These are phyloP conservation scores for Camponotus fellah DNA, from an alignment of 2,888 invertebrate genomes.

Conservation along the genomic window DNA sequence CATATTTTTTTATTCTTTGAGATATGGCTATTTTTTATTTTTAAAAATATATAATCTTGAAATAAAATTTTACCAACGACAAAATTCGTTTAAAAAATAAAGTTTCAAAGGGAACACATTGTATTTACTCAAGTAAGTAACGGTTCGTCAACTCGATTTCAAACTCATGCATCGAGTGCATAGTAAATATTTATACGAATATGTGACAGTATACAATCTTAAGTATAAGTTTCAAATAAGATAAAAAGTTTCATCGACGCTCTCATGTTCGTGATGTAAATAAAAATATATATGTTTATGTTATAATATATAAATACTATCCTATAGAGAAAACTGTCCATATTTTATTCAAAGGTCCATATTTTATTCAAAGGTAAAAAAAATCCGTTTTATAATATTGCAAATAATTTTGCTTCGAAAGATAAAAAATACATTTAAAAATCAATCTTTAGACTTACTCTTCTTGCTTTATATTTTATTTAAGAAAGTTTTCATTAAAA, in stretches of 20 bases:
- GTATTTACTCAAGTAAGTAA: background rate
- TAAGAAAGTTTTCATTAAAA: background rate
- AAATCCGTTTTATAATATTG: background rate
- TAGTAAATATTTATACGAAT: conserved; percentile 11
- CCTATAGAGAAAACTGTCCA: background rate
- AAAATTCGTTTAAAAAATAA: background rate
- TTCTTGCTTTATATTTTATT: background rate
- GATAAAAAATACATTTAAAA: background rate
- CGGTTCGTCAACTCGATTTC: background rate
- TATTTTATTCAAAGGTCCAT: background rate
- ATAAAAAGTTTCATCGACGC: background rate
- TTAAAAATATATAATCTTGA: background rate
- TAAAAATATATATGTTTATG: background rate
- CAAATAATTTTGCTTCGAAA: background rate
- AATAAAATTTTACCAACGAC: background rate
- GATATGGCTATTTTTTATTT: background rate
- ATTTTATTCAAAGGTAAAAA: background rate
- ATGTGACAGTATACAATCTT: background rate
- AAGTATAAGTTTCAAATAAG: background rate
- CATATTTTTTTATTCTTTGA: background rate
- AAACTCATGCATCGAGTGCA: background rate
- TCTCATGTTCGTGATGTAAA: background rate
- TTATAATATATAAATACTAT: too few species aligned
- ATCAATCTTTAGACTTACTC: too few species aligned
- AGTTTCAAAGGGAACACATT: background rate